These are phyloP conservation scores for Pangasianodon hypophthalmus DNA, from an alignment of 2,113 vertebrate species.

Conservation along the genomic window DNA sequence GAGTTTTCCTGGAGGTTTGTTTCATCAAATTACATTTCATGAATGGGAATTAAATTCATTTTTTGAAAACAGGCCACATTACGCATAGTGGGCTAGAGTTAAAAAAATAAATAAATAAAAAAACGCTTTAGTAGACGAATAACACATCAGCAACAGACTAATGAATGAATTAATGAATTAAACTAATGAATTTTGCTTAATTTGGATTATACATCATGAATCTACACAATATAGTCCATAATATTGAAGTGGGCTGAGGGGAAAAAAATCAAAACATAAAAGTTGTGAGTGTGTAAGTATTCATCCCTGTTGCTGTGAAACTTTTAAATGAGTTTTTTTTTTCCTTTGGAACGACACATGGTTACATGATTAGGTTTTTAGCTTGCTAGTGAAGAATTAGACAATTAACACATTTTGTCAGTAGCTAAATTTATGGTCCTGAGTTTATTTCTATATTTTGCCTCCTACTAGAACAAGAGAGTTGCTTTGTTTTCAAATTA, in stretches of 20 bases:
- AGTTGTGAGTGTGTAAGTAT: not conserved
- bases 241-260: not conserved
- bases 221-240: not conserved
- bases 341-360: not conserved
- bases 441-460: not conserved
- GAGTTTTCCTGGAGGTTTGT: constrained; percentile 96
- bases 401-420: not conserved
- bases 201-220: not conserved
- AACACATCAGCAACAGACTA: not conserved
- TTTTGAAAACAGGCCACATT: not conserved
- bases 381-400: not conserved
- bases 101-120: not conserved
- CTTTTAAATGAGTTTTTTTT: not conserved
- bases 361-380: not conserved
- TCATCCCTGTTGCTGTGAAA: not conserved
- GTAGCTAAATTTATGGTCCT: not conserved
- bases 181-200: not conserved
- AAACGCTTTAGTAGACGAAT: not conserved
- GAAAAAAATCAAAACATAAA: not conserved
- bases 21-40: not conserved
- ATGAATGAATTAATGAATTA: no score
- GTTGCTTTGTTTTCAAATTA: not conserved
- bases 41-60: not conserved
- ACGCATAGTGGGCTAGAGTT: not conserved
- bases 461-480: not conserved